Conservation (phyloP, 2,888 invertebrate species). For the Euzetes globulus region DNA sequence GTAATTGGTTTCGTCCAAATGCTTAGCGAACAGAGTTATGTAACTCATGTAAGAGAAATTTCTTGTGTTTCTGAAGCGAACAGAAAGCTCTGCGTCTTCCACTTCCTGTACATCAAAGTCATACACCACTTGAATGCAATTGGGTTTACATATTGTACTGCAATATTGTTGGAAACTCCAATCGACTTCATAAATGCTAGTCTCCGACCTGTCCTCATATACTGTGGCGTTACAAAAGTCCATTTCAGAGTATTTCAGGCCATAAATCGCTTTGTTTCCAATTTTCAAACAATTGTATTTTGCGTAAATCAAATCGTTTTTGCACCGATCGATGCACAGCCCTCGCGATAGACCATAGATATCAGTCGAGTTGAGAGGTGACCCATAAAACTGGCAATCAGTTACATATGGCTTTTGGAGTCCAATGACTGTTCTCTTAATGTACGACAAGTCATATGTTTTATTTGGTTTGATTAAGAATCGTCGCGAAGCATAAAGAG, state of each 20-base stretch:
- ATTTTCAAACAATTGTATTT: background rate
- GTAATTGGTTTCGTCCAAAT: background rate
- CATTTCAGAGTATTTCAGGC: background rate
- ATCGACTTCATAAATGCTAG: background rate
- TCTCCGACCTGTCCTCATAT: too few species aligned
- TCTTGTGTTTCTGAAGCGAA: background rate
- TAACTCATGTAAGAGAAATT: background rate
- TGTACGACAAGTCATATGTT: background rate
- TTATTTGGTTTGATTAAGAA: background rate
- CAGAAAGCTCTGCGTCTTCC: background rate
- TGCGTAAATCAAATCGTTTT: background rate
- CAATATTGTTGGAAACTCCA: background rate
- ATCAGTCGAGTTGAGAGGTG: background rate
- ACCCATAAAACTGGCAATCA: background rate
- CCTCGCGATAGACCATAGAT: background rate
- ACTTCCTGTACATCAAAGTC: background rate
- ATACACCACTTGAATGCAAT: background rate
- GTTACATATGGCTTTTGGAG: background rate
- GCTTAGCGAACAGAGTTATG: background rate
- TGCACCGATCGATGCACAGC: background rate
- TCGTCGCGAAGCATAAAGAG: background rate
- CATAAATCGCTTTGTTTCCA: background rate
- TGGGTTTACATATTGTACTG: background rate
- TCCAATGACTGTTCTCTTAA: background rate
- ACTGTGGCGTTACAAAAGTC: background rate